Evolutionary conservation across 2,888 invertebrate genomes (phyloP).

Genomic region (Drosophila limbata): DNA sequence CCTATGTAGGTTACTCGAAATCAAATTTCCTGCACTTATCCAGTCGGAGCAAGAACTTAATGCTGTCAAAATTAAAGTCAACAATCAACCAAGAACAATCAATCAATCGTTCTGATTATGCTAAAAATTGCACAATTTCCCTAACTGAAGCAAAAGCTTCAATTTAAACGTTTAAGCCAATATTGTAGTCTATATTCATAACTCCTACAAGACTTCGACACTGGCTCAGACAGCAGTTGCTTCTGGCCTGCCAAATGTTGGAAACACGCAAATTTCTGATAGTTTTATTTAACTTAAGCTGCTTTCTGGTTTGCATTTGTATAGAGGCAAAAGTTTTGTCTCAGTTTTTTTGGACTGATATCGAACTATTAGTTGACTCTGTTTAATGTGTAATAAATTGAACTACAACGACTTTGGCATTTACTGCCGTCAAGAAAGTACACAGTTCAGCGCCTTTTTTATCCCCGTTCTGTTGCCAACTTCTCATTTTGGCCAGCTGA

Average conservation of each 20-base stretch:
- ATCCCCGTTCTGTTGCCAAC: too few species aligned
- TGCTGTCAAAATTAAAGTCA: background rate
- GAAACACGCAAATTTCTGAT: slow-evolving; percentile 59
- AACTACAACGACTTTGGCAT: slow-evolving; percentile 48
- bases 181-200: slow-evolving; percentile 16
- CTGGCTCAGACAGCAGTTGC: background rate
- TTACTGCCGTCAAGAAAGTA: slow-evolving; percentile 35
- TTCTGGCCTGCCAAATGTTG: slow-evolving; percentile 9
- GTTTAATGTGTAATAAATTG: slow-evolving; percentile 75
- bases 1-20: background rate
- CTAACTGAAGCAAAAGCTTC: background rate
- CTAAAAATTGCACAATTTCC: background rate
- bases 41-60: too few species aligned
- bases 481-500: slow-evolving; percentile 13
- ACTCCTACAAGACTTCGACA: slow-evolving; percentile 3
- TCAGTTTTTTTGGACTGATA: slow-evolving; percentile 28
- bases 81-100: background rate
- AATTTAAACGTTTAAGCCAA: slow-evolving; percentile 1
- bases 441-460: slow-evolving; percentile 2
- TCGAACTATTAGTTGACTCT: slow-evolving; percentile 68
- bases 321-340: slow-evolving; percentile 41
- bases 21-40: background rate
- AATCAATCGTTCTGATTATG: background rate
- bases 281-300: slow-evolving; percentile 37
- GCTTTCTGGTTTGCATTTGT: slow-evolving; percentile 31